Percentiles rank a stretch among this genome's conserved stretches.
These are phyloP conservation scores for Branchipolynoe longqiensis DNA, from an alignment of 2,888 invertebrate species.

Conservation along the genomic window DNA sequence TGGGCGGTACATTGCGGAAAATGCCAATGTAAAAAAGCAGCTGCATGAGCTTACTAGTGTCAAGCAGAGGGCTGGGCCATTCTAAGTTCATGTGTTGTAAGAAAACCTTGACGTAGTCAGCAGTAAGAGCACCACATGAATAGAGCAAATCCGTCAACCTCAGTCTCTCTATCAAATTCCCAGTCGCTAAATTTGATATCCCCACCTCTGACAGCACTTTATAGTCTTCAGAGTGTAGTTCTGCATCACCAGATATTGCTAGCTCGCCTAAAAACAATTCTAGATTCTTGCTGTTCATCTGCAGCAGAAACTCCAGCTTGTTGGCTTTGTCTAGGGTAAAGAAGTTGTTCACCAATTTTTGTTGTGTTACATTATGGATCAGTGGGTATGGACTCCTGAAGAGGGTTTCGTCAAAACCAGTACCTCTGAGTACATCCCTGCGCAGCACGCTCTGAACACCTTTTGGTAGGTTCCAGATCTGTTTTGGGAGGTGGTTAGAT, in stretches of 20 bases:
- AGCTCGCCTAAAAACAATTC: background rate
- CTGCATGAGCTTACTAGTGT: slow-evolving; percentile 15
- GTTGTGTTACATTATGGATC: background rate
- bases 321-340: background rate
- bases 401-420: background rate
- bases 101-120: background rate
- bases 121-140: background rate
- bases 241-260: background rate
- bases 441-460: slow-evolving; percentile 10
- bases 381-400: slow-evolving; percentile 2
- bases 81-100: background rate
- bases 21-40: slow-evolving; percentile 28
- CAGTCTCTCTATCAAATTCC: background rate
- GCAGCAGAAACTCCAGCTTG: background rate
- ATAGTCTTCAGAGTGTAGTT: background rate
- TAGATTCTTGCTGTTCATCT: background rate
- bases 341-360: background rate
- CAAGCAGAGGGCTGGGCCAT: background rate
- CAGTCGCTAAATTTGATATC: background rate
- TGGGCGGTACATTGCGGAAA: background rate
- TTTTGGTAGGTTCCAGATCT: background rate
- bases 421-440: background rate
- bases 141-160: background rate
- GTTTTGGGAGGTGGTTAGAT: background rate
- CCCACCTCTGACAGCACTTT: background rate